A percentile compares a stretch with the other conserved stretches of the same genome.
Evolutionary conservation across 2,113 vertebrate genomes (phyloP).

Genomic region (Zootoca vivipara): DNA sequence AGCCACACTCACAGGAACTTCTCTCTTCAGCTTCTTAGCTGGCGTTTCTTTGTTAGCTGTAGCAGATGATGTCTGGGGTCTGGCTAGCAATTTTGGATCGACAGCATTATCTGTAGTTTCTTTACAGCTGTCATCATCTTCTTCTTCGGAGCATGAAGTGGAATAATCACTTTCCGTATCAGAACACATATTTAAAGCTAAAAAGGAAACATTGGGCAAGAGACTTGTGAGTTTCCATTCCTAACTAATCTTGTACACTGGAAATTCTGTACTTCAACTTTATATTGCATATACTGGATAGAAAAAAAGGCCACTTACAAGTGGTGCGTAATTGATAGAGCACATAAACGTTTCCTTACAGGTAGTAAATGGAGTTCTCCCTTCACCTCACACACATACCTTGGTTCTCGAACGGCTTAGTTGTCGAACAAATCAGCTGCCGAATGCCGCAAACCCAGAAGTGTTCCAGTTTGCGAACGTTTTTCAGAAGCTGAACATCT

Average conservation of each 20-base stretch:
- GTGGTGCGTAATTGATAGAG: background rate
- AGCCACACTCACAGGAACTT: slow-evolving; percentile 69
- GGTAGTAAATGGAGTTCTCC: too few relatives aligned
- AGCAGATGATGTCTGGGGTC: slow-evolving; percentile 58
- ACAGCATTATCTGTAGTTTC: slow-evolving; percentile 27
- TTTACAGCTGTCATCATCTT: slow-evolving; percentile 67
- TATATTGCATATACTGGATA: background rate
- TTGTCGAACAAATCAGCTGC: too few relatives aligned
- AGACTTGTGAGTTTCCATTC: background rate
- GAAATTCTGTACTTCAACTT: background rate
- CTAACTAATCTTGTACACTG: background rate
- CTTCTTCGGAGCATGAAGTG: slow-evolving; percentile 84
- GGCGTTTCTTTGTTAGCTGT: slow-evolving; percentile 74
- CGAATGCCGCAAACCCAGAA: too few relatives aligned
- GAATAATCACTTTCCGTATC: slow-evolving; percentile 91
- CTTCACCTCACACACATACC: background rate
- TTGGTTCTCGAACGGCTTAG: too few relatives aligned
- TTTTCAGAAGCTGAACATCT: too few relatives aligned
- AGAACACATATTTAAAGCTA: slow-evolving; percentile 79
- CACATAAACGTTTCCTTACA: background rate
- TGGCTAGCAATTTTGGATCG: slow-evolving; percentile 67
- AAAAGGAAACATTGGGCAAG: slow-evolving; percentile 40
- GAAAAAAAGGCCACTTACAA: background rate
- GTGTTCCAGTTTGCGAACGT: too few relatives aligned
- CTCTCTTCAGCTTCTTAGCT: slow-evolving; percentile 77